Percentiles rank a stretch among this genome's conserved stretches.
These are phyloP conservation scores for Synanceia verrucosa DNA, from an alignment of 2,797 vertebrate species.

Conservation along the genomic window DNA sequence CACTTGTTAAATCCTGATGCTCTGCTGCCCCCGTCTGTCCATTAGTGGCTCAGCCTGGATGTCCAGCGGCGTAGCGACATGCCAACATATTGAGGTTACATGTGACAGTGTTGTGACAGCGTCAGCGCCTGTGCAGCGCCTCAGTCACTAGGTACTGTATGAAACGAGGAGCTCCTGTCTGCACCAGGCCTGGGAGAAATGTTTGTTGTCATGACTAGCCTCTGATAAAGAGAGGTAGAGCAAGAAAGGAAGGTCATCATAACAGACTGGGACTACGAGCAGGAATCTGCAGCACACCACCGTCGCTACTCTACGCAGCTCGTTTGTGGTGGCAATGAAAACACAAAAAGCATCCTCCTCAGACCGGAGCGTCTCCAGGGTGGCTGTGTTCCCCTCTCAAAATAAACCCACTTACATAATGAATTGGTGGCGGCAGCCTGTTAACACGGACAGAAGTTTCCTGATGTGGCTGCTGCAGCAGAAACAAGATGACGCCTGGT, in stretches of 20 bases:
- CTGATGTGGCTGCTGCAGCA: background rate
- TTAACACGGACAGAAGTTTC: constrained; percentile 9
- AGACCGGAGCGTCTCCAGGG: constrained; percentile 42
- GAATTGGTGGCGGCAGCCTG: background rate
- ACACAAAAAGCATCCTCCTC: background rate
- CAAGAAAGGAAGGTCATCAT: background rate
- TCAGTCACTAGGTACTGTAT: constrained; percentile 47
- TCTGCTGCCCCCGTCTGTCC: constrained; percentile 69
- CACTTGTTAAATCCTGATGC: background rate
- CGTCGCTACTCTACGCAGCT: background rate
- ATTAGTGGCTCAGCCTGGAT: background rate
- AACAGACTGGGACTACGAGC: background rate
- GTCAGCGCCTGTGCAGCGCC: constrained; percentile 1
- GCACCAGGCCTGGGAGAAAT: background rate
- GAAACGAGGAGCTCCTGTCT: background rate
- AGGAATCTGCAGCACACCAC: background rate
- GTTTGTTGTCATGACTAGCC: constrained; percentile 14
- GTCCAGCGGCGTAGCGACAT: background rate
- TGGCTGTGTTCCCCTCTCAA: constrained; percentile 43
- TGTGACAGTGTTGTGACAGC: constrained; percentile 36
- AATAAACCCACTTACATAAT: constrained; percentile 65
- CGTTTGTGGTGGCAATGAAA: background rate
- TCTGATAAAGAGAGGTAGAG: background rate
- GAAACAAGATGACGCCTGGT: constrained; percentile 2
- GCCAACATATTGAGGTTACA: constrained; percentile 27